Evolutionary conservation across 1,140 invertebrate genomes (phyloP), one percentile per base, ranked within the genome.

Genomic region (Meteorus sp.): DNA sequence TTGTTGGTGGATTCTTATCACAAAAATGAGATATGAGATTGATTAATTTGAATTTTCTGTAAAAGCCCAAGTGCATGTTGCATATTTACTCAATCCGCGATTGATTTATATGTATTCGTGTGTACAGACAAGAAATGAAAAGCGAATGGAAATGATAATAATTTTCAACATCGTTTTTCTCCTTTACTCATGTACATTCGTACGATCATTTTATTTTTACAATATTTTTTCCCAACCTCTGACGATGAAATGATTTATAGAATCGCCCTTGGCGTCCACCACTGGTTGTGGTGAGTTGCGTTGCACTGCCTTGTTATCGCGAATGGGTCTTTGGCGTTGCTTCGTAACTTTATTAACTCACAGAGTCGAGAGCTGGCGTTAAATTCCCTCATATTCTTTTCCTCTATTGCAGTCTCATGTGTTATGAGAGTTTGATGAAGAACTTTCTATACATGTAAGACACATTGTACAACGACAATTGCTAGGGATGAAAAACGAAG

Each of bases 311-410:
- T 66, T 66, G 65, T 66, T 66, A 66, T 62, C 57, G 60, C 33
- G 60, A 44, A 58, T 51, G 50, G 29, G 33, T 50, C 37, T 41
- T 48, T 33, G 43, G 55, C 55, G 37, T 59, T n/a, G n/a, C 55
- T 59, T 55, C 59, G 65, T 60, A 67, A 67, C 65, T 67, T 64
- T 67, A 67, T 67, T 67, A 66, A 62, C 65, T n/a, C n/a, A n/a
- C 59, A 25, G 48, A 59, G 57, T 52, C 48, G 53, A 31, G 53
- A 50, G 51, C 11, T 53, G 53, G 9, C 22, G 23, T 44, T 20
- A 7, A n/a, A n/a, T n/a, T n/a, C 33, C 25, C 50, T 52, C 25
- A 25, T 52, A 15, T 41, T 45, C 20, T 45, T 2, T 19, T 45
- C 47, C 23, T 20, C 22, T 5, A 50, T 27, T 25, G 15, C 15